These are phyloP conservation scores for Chrysodeixis includens DNA, from an alignment of 2,888 invertebrate species.

Conservation along the genomic window DNA sequence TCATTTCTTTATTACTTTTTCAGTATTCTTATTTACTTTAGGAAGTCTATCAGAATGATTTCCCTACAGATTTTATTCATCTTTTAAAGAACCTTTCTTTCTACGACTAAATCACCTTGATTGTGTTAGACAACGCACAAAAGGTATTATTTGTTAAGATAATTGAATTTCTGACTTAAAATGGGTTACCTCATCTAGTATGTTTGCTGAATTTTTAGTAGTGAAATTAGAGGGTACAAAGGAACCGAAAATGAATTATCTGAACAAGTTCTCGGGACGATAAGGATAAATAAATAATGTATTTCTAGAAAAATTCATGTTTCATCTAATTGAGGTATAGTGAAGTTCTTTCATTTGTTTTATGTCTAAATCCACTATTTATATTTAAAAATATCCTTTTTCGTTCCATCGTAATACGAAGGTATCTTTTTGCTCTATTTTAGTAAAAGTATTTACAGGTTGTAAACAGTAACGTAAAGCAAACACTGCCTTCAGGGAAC, in stretches of 20 bases:
- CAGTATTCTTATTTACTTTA: constrained; percentile 12
- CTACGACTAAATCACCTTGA: neutral
- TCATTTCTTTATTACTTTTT: neutral
- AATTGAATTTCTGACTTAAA: constrained; percentile 33
- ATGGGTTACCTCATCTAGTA: constrained; percentile 8
- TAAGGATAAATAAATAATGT: neutral
- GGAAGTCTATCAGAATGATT: constrained; percentile 19
- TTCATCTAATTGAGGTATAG: too few species aligned
- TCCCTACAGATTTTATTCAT: constrained; percentile 20
- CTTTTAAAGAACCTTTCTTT: neutral
- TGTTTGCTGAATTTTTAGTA: constrained; percentile 21
- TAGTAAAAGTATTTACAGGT: too few species aligned
- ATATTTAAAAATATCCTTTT: too few species aligned
- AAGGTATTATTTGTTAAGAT: constrained; percentile 23
- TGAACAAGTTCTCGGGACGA: neutral
- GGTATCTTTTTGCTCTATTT: too few species aligned
- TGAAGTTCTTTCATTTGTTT: too few species aligned
- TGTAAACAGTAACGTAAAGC: too few species aligned
- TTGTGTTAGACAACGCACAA: constrained; percentile 17
- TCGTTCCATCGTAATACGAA: too few species aligned
- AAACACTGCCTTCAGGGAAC: too few species aligned
- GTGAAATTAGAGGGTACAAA: constrained; percentile 25
- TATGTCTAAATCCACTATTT: too few species aligned
- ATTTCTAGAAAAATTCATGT: neutral
- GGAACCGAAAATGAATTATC: neutral